A percentile compares a stretch with the other conserved stretches of the same genome.
phyloP scores from a whole-genome alignment of 1,140 invertebrate species.

The Panagrolaimus sp. region DNA sequence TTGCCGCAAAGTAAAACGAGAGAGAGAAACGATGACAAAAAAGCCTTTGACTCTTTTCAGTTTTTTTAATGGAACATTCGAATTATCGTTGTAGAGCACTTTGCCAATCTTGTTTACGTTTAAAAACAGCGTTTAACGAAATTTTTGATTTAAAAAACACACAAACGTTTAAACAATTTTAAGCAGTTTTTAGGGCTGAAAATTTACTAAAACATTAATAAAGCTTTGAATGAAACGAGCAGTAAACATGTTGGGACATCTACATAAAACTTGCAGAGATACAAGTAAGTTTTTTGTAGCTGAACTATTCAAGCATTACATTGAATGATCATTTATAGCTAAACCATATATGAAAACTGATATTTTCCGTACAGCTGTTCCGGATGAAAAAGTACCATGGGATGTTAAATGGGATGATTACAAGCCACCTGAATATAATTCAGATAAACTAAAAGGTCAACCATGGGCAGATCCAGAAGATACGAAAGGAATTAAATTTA shows the following conservation, averaged over 20 bases:
- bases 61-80: too few relatives aligned
- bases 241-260: too few relatives aligned
- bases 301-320: not conserved
- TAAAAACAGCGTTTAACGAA: too few relatives aligned
- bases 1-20: too few relatives aligned
- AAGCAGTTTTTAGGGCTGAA: too few relatives aligned
- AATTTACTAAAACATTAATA: too few relatives aligned
- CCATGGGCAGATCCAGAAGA: slow-evolving; percentile 78
- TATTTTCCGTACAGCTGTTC: slow-evolving; percentile 66
- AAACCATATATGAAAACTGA: slow-evolving; percentile 48
- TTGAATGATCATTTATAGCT: slow-evolving; percentile 24
- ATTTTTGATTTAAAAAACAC: too few relatives aligned
- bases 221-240: too few relatives aligned
- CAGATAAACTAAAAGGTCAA: slow-evolving; percentile 66
- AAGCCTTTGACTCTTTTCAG: slow-evolving; percentile 3
- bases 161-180: too few relatives aligned
- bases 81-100: too few relatives aligned
- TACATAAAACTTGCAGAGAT: slow-evolving; percentile 22
- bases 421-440: slow-evolving; percentile 69
- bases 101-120: too few relatives aligned
- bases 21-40: too few relatives aligned
- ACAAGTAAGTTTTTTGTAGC: slow-evolving; percentile 25
- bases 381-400: slow-evolving; percentile 77
- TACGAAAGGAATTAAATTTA: slow-evolving; percentile 64
- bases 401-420: slow-evolving; percentile 68